A percentile compares a stretch with the other conserved stretches of the same genome.
Conservation (phyloP, 1,140 invertebrate genomes). For the Cotesia typhae region DNA sequence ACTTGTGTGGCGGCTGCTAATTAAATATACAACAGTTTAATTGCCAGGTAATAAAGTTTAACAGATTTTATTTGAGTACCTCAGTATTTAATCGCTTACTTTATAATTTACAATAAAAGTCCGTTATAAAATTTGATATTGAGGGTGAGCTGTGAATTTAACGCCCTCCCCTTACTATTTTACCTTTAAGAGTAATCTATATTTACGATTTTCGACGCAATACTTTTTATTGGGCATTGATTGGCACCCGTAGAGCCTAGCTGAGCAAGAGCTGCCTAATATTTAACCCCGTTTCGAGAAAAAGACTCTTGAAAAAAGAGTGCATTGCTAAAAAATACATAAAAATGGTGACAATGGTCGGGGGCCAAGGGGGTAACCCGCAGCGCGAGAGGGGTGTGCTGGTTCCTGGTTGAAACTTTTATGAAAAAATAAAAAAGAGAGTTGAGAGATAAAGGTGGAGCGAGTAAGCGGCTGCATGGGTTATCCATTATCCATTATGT, state of each 20-base stretch:
- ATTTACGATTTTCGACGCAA: background rate
- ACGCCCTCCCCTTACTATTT: conserved; percentile 23
- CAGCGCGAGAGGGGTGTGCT: conserved; percentile 29
- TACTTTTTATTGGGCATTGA: conserved; percentile 26
- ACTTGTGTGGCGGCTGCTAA: too few relatives aligned
- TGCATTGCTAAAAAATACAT: conserved; percentile 13
- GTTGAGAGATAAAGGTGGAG: conserved; percentile 14
- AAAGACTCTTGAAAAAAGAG: conserved; percentile 23
- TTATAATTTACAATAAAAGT: conserved; percentile 26
- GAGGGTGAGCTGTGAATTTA: conserved; percentile 11
- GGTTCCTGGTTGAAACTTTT: background rate
- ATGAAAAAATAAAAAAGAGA: conserved; percentile 15
- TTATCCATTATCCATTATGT: conserved; percentile 19
- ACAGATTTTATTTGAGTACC: too few relatives aligned
- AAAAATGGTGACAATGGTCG: conserved; percentile 33
- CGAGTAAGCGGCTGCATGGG: conserved; percentile 35
- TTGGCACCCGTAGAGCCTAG: conserved; percentile 32
- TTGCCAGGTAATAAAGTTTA: conserved; percentile 14
- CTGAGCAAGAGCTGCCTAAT: conserved; percentile 33
- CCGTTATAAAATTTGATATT: conserved; percentile 37
- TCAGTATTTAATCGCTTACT: background rate
- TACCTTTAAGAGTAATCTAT: too few relatives aligned
- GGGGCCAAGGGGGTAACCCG: conserved; percentile 32
- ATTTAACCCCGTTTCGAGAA: conserved; percentile 40
- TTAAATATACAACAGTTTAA: background rate